Percentiles rank a stretch among this genome's conserved stretches.
phyloP scores from a whole-genome alignment of 2,113 vertebrate species.

The Peromyscus polionotus region DNA sequence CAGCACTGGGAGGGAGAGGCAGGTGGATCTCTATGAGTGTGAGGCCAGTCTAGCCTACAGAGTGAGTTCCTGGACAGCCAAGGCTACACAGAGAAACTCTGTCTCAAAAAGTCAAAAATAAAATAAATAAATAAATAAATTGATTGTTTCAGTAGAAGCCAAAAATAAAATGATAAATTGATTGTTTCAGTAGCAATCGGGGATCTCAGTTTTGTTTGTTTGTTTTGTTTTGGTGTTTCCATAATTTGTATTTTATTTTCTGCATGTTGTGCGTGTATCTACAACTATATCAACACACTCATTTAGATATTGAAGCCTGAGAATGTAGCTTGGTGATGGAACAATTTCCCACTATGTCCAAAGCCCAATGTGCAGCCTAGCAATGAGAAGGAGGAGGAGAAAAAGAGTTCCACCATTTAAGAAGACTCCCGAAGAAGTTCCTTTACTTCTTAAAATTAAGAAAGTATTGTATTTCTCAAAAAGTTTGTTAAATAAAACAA shows the following conservation, averaged over 20 bases:
- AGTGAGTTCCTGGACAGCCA: background rate
- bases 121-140: background rate
- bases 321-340: background rate
- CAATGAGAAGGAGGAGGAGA: background rate
- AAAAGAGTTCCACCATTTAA: background rate
- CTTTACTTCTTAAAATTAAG: background rate
- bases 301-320: background rate
- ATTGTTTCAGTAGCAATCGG: background rate
- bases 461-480: slow-evolving; percentile 33
- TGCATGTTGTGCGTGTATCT: background rate
- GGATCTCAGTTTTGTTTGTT: background rate
- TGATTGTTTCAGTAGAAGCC: background rate
- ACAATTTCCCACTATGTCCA: background rate
- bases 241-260: background rate
- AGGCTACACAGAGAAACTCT: background rate
- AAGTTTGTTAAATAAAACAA: background rate
- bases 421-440: background rate
- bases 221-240: background rate
- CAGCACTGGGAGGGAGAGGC: background rate
- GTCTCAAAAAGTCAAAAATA: background rate
- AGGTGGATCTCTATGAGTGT: background rate
- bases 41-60: background rate
- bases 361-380: background rate
- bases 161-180: background rate
- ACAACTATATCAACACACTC: background rate